Evolutionary conservation across 2,797 vertebrate genomes (phyloP), one percentile per base, ranked within the genome.

Genomic region (Aselliscus stoliczkanus): DNA sequence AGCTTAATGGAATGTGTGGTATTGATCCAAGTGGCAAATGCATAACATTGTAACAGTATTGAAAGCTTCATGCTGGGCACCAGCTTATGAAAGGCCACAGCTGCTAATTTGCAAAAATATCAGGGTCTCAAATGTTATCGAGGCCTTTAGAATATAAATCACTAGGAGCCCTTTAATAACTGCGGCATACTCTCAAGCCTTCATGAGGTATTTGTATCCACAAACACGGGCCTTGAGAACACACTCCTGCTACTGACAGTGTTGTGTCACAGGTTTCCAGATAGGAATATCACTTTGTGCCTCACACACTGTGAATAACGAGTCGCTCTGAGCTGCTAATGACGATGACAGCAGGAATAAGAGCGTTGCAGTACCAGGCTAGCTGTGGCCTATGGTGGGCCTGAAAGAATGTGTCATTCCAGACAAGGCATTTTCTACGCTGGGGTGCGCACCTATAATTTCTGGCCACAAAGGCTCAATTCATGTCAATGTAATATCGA

Each of bases 71-170:
- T n/a, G 15, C 88, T 75, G 60, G 64, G 82, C 27, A 11, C 17
- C 37, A 20, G 64, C 69, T 96, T 54, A 39, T 79, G 80, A 96
- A 95, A 95, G 62, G 89, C 50, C 72, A 56, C 58, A 76, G 80
- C 79, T 90, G 76, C 70, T 95, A 79, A 91, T 94, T n/a, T 95
- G 88, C 37, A 93, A 93, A 93, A 94, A 52, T 47, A 88, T 80
- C 73, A 96, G 89, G 44, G 87, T 62, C 86, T 90, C 42, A 13
- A 47, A 89, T 93, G 81, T 80, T 65, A 73, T 7, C 15, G 25
- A 73, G 81, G 10, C 21, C 37, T 39, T 62, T 60, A 23, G 70
- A 79, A 79, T 37, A 88, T 50, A 92, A 92, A 82, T 96, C 62
- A 76, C 21, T 52, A 25, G 60, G 76, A 62, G 4, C 5, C 76